A percentile compares a stretch with the other conserved stretches of the same genome.
These are phyloP conservation scores for Amblyraja radiata DNA, from an alignment of 2,797 vertebrate genomes.

Conservation along the genomic window DNA sequence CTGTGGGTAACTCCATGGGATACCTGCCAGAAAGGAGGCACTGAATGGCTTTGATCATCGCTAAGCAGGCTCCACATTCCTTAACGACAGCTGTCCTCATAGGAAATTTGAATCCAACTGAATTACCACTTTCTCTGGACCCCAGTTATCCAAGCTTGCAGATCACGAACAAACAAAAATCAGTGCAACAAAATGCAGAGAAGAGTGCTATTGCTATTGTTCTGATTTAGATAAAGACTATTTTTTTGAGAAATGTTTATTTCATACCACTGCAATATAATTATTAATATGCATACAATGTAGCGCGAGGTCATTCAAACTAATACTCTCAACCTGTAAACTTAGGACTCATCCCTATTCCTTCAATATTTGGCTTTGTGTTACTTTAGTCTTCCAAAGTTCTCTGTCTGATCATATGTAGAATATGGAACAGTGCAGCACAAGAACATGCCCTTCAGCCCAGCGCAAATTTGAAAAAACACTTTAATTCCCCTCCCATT, in stretches of 20 bases:
- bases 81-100: not conserved
- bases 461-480: too few species aligned
- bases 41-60: not conserved
- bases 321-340: not conserved
- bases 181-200: not conserved
- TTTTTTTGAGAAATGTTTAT: not conserved
- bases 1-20: not conserved
- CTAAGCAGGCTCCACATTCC: not conserved
- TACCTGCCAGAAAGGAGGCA: not conserved
- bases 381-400: not conserved
- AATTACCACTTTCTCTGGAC: not conserved
- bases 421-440: not conserved
- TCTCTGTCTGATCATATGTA: not conserved
- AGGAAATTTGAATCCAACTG: not conserved
- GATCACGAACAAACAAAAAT: not conserved
- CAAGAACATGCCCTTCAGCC: too few species aligned
- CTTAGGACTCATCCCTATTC: not conserved
- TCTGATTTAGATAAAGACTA: not conserved
- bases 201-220: not conserved
- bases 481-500: too few species aligned
- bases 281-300: not conserved
- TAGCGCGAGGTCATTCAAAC: not conserved
- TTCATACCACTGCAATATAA: not conserved
- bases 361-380: not conserved
- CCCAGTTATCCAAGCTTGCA: not conserved